A percentile compares a stretch with the other conserved stretches of the same genome.
Evolutionary conservation across 2,797 vertebrate species (phyloP).

Genomic region (Pelochelys cantorii): DNA sequence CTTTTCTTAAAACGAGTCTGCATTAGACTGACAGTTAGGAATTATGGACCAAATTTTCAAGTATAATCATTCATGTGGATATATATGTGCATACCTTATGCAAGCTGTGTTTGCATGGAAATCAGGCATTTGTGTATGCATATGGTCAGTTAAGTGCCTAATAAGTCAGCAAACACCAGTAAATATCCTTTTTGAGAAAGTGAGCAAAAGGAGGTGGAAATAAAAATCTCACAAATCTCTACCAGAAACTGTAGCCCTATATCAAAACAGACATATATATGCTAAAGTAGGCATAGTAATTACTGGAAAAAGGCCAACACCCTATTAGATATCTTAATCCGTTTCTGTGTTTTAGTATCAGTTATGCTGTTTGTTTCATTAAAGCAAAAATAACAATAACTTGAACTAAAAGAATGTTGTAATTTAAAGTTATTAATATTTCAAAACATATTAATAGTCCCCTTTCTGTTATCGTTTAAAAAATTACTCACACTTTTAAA

Average conservation of each 20-base stretch:
- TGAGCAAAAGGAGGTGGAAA: conserved; percentile 21
- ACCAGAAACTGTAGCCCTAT: background rate
- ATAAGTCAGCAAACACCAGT: background rate
- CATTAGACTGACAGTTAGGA: background rate
- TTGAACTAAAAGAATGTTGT: background rate
- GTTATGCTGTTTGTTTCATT: conserved; percentile 44
- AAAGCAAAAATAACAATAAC: conserved; percentile 31
- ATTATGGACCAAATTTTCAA: background rate
- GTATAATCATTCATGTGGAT: background rate
- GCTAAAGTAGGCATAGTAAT: background rate
- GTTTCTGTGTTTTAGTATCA: background rate
- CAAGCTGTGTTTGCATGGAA: background rate
- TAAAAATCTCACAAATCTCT: conserved; percentile 16
- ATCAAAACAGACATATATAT: background rate
- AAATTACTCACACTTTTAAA: background rate
- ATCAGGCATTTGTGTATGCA: background rate
- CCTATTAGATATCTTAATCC: conserved; percentile 10
- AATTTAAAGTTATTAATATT: background rate
- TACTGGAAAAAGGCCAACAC: background rate
- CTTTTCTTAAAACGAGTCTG: background rate
- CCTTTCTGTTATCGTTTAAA: background rate
- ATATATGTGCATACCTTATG: background rate
- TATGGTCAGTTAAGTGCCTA: background rate
- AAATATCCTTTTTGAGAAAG: background rate
- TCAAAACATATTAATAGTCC: background rate